A percentile compares a stretch with the other conserved stretches of the same genome.
phyloP scores from a whole-genome alignment of 1,140 invertebrate genomes.

The Calliopsis andreniformis region DNA sequence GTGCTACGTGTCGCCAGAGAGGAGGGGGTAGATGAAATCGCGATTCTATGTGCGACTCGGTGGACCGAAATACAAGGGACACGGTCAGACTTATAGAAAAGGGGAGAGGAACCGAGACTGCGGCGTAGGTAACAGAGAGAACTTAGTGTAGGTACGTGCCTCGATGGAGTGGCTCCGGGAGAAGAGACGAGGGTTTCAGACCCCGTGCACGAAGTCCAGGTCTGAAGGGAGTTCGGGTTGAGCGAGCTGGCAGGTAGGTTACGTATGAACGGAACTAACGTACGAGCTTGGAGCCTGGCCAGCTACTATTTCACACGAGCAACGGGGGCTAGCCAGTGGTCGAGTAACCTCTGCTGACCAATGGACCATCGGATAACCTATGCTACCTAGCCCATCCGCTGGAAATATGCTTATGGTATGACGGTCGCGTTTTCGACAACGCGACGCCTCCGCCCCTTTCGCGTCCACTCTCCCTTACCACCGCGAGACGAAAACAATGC shows the following conservation, averaged over 20 bases:
- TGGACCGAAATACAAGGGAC: neutral
- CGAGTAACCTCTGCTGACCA: constrained; percentile 75
- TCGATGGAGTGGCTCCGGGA: constrained; percentile 20
- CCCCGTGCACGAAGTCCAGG: constrained; percentile 23
- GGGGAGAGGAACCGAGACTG: neutral
- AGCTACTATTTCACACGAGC: constrained; percentile 73
- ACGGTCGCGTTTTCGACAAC: constrained; percentile 59
- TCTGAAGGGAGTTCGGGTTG: constrained; percentile 35
- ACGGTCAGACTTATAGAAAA: neutral
- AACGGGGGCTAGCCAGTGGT: constrained; percentile 63
- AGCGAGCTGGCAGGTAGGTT: constrained; percentile 70
- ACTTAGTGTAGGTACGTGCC: constrained; percentile 42
- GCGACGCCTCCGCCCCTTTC: constrained; percentile 41
- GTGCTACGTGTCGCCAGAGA: neutral
- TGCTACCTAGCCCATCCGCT: constrained; percentile 69
- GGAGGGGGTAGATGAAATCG: neutral
- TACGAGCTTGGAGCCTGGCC: constrained; percentile 73
- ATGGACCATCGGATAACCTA: constrained; percentile 74
- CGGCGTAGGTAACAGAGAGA: constrained; percentile 10
- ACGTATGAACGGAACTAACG: constrained; percentile 74
- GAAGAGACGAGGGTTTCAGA: constrained; percentile 24
- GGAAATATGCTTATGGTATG: constrained; percentile 74
- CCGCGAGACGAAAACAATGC: neutral
- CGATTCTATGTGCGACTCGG: constrained; percentile 3
- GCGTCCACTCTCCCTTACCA: constrained; percentile 21